phyloP scores from a whole-genome alignment of 1,140 invertebrate genomes.

The Anoplolepis gracilipes region DNA sequence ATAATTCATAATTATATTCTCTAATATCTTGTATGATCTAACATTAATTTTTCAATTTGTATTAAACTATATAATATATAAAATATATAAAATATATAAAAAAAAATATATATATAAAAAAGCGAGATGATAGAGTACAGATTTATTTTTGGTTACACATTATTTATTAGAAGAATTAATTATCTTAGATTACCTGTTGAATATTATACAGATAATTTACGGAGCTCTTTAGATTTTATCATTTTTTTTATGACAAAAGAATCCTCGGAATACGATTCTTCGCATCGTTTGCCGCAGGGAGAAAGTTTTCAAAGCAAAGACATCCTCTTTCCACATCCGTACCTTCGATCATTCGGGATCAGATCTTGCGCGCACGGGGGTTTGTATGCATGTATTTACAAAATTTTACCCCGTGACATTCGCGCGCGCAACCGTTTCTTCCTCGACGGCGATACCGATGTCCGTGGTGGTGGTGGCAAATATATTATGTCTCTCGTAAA shows the following conservation, averaged over 20 bases:
- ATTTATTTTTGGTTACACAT: not conserved
- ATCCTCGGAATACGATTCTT: not conserved
- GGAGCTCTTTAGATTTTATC: not conserved
- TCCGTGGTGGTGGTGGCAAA: constrained; percentile 80
- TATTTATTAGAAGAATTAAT: not conserved
- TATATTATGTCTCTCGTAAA: constrained; percentile 86
- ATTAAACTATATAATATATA: too few relatives aligned
- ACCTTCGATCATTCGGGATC: not conserved
- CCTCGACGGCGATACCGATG: constrained; percentile 46
- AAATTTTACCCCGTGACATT: constrained; percentile 71
- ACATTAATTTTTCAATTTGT: not conserved
- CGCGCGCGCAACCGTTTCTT: constrained; percentile 74
- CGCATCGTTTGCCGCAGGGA: too few relatives aligned
- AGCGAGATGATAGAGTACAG: not conserved
- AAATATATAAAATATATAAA: too few relatives aligned
- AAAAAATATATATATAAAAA: not conserved
- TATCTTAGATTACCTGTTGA: not conserved
- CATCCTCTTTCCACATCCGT: not conserved
- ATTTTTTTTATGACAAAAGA: not conserved
- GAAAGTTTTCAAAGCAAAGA: not conserved
- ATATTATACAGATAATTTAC: not conserved
- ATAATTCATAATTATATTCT: not conserved
- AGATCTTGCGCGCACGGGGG: not conserved
- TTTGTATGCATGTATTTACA: constrained; percentile 61
- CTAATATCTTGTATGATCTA: not conserved